These are phyloP conservation scores for Adoxophyes honmai DNA, from an alignment of 1,140 invertebrate genomes.

Conservation along the genomic window DNA sequence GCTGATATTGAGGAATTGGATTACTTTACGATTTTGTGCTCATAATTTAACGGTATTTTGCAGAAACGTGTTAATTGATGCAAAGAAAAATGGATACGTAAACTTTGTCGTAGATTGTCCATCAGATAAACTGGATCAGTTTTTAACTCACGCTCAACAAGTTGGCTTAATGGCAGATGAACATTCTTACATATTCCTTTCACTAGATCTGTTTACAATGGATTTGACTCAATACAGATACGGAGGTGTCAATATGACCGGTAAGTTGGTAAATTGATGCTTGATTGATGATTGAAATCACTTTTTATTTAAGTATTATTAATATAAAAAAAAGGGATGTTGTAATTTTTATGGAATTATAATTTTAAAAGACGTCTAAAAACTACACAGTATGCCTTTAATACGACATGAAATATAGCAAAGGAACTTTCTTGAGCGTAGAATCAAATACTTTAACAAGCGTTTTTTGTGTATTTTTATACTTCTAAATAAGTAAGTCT, in stretches of 20 bases:
- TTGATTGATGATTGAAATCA: too few species aligned
- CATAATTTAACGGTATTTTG: conserved; percentile 21
- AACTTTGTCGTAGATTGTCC: conserved; percentile 91
- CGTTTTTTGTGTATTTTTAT: too few species aligned
- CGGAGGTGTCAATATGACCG: conserved; percentile 91
- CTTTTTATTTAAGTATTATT: too few species aligned
- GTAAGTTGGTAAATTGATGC: conserved; percentile 35
- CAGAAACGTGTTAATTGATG: conserved; percentile 57
- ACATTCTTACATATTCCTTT: conserved; percentile 86
- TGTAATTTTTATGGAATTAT: too few species aligned
- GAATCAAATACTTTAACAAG: too few species aligned
- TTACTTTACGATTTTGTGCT: not conserved
- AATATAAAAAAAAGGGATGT: too few species aligned
- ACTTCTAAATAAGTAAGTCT: too few species aligned
- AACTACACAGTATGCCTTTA: too few species aligned
- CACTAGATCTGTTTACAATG: conserved; percentile 87
- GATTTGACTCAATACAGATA: conserved; percentile 89
- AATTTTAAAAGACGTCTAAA: too few species aligned
- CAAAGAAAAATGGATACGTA: conserved; percentile 79
- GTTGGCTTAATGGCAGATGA: conserved; percentile 88
- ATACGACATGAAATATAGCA: too few species aligned
- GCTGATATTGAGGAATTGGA: too few species aligned
- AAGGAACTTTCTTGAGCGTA: too few species aligned
- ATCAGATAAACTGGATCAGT: conserved; percentile 79
- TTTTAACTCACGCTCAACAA: conserved; percentile 87